These are phyloP conservation scores for Tympanoctomys barrerae DNA, from an alignment of 2,797 vertebrate species.

Conservation along the genomic window DNA sequence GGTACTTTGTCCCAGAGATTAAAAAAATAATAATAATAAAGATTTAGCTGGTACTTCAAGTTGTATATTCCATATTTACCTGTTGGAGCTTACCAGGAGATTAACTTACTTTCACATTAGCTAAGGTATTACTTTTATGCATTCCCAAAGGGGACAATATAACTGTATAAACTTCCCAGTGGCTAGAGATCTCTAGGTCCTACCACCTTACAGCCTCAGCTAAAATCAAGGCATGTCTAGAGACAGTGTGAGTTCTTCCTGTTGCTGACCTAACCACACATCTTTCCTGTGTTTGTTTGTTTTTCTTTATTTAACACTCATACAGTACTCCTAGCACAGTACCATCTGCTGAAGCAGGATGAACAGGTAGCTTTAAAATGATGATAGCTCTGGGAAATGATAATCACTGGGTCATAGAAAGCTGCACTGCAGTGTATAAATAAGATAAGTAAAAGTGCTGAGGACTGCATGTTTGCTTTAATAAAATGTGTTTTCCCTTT, in stretches of 20 bases:
- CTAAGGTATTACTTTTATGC: constrained; percentile 33
- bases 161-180: constrained; percentile 83
- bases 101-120: constrained; percentile 34
- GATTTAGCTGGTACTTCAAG: not conserved
- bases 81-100: constrained; percentile 9
- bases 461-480: constrained; percentile 89
- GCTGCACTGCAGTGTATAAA: constrained; percentile 89
- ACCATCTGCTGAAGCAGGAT: constrained; percentile 88
- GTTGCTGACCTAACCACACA: constrained; percentile 77
- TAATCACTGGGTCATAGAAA: constrained; percentile 90
- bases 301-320: constrained; percentile 78
- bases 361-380: constrained; percentile 89
- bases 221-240: constrained; percentile 67
- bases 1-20: not conserved
- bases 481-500: constrained; percentile 88
- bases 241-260: constrained; percentile 78
- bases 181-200: constrained; percentile 72
- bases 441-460: constrained; percentile 91
- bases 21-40: not conserved
- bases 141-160: not conserved
- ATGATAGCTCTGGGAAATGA: constrained; percentile 89
- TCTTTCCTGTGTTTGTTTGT: constrained; percentile 68
- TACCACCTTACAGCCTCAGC: constrained; percentile 59
- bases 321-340: constrained; percentile 75
- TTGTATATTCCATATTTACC: not conserved